Base-by-base conservation (phyloP, 2,797 vertebrate genomes). In the Harpagifer antarcticus region DNA sequence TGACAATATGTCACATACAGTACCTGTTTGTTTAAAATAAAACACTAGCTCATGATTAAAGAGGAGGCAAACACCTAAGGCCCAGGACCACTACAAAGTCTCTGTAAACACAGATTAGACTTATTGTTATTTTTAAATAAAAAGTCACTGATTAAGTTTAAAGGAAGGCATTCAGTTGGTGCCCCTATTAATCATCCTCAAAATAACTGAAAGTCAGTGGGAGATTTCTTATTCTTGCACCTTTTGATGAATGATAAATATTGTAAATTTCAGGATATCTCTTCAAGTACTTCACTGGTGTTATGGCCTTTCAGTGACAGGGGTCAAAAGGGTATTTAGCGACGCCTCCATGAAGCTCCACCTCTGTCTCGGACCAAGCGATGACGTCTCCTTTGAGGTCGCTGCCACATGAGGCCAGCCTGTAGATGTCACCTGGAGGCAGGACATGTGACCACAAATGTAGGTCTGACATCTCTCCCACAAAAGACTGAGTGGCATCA, bases 381-480 rank as follows among this genome's bases (percentile, higher is more conserved):
- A 97, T 90, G 69, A 97, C 74, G 8, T 96, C 95, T 2, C 96
- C 96, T 6, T 84, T 89, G 31, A 94, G 85, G 73, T 91, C 93
- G 75, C 91, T 92, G 49, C 93, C 76, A 20, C 96, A 96, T 37
- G 95, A 95, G 0, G 95, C 95, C 77, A 96, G 79, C 78, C 86
- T 91, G 84, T 94, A 92, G 88, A 97, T 91, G 79, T 96, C 96
- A 1, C 83, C 75, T 16, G 92, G 74, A 0, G 90, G 93, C 72
- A 97, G 93, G 57, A 95, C 88, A 0, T 92, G 93, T 10, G 96
- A 95, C 96, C 96, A 97, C 92, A 97, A 90, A 79, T 96, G 94
- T 72, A 97, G 84, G 70, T 96, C 95, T 0, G 96, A 94, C 84
- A 97, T 93, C 76, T 96, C 96, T 0, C 96, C 96, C 59, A 96